Base-by-base conservation (phyloP, 2,113 vertebrate species). In the Catharus bicknelli region DNA sequence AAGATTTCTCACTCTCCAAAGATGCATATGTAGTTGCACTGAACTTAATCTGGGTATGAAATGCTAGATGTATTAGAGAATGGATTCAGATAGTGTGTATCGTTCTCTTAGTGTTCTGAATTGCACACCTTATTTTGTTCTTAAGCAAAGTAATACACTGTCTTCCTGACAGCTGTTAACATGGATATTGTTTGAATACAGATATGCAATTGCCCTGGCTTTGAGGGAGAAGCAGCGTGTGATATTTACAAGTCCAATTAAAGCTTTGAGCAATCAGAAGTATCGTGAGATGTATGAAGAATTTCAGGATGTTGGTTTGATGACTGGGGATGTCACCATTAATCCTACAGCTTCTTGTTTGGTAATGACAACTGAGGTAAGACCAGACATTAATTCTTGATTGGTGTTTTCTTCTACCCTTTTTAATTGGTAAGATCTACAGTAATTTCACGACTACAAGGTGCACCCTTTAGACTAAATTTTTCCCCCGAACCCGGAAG, bases 241-340 rank as follows among this genome's bases (percentile, higher is more conserved):
- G 78, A 99, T 99, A 97, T 99, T 99, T 97, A 99, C 99, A 48
- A 99, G 99, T 95, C 99, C 99, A 68, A 99, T 99, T 95, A 99
- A 99, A 96, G 99, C 99, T 82, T 94, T 99, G 67, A 99, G 99
- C 95, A 99, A 99, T 94, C 99, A 99, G 96, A 99, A 99, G 92
- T 99, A 99, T 95, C 98, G 99, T 90, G 99, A 99, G 88, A 99
- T 99, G 99, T 99, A 99, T 58, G 99, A 99, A 95, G 99, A 99
- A 96, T 99, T 99, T 90, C 99, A 99, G 95, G 99, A 99, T 83
- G 99, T 99, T 67, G 99, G 99, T 26, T 97, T 99, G 96, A 99
- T 99, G 99, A 99, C 99, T 18, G 99, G 99, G 10, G 99, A 99
- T 83, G 99, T 99, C 93, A 99, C 99, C 61, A 99, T 99, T 96